Conservation (phyloP, 2,888 invertebrate genomes). For the Mythimna albipuncta region DNA sequence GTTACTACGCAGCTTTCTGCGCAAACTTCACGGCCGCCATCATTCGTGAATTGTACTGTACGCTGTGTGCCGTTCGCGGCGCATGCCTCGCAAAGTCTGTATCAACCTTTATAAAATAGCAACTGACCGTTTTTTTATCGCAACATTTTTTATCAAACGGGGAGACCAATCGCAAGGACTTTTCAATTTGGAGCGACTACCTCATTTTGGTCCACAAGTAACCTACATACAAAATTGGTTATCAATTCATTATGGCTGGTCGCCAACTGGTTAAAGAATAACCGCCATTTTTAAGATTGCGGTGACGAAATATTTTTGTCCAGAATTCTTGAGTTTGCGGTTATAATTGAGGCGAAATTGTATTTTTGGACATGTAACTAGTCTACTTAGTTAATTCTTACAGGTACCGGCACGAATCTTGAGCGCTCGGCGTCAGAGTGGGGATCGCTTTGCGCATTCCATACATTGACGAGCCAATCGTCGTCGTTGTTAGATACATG, state of each 20-base stretch:
- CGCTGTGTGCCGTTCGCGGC: too few species aligned
- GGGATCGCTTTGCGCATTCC: too few species aligned
- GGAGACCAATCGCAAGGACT: conserved; percentile 37
- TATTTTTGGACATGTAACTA: background rate
- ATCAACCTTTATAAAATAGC: conserved; percentile 5
- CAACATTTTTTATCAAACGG: conserved; percentile 39
- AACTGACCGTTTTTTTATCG: conserved; percentile 50
- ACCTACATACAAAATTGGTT: conserved; percentile 30
- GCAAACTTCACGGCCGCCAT: too few species aligned
- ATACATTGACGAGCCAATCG: too few species aligned
- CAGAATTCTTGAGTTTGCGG: background rate
- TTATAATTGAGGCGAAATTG: background rate
- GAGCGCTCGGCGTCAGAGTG: too few species aligned
- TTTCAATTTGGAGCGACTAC: conserved; percentile 27
- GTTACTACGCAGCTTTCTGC: too few species aligned
- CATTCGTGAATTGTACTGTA: too few species aligned
- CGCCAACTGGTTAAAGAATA: conserved; percentile 39
- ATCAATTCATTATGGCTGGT: conserved; percentile 40
- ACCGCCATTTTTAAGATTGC: conserved; percentile 9
- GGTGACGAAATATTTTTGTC: conserved; percentile 2
- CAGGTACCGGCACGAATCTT: too few species aligned
- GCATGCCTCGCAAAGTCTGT: too few species aligned
- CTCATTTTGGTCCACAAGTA: conserved; percentile 14
- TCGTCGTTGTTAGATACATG: too few species aligned
- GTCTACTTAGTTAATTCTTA: too few species aligned